Base-by-base conservation (phyloP, 2,797 vertebrate genomes). In the Capromys pilorides region DNA sequence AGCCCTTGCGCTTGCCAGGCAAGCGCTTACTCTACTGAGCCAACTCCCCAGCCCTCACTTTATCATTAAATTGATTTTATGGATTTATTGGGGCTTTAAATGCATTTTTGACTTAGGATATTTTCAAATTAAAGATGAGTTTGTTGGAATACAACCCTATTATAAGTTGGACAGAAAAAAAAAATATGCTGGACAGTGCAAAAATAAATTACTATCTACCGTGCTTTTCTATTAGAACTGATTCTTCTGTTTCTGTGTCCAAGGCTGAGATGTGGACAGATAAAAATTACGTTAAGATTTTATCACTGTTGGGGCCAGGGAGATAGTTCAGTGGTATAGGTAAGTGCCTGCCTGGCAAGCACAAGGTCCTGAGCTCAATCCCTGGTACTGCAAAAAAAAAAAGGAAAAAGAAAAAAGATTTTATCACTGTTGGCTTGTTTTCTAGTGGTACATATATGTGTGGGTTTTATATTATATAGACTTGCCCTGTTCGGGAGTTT, bases 221-320 rank as follows among this genome's bases (percentile, higher is more conserved):
- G 54, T 59, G 39, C n/a, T 71, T 87, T 84, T 80, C 33, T 45
- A 61, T 81, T 93, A 87, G 82, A 81, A 45, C 19, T n/a, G 31
- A n/a, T 78, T 57, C 41, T 89, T 91, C 19, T 81, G 80, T 45
- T 88, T 92, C 26, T 45, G 6, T 87, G 54, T 73, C 49, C 22
- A 81, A 39, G 39, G 78, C 2, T 80, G 67, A 77, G 49, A 51
- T 92, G 28, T 69, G 61, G 31, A 64, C 90, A 73, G 73, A 54
- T 57, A 45, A 89, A 93, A 84, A 91, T 82, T 77, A 54, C 73
- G 41, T 36, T 39, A 86, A 91, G 77, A 86, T 89, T 33, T 83
- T 61, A n/a, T 75, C 54, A n/a, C 13, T 28, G 3, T 64, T 61
- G 78, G 19, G 45, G 45, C 8, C 45, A 45, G 45, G 8, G 45